Evolutionary conservation across 2,888 invertebrate genomes (phyloP), one percentile per base, ranked within the genome.

Genomic region (Hirtodrosophila duncani): DNA sequence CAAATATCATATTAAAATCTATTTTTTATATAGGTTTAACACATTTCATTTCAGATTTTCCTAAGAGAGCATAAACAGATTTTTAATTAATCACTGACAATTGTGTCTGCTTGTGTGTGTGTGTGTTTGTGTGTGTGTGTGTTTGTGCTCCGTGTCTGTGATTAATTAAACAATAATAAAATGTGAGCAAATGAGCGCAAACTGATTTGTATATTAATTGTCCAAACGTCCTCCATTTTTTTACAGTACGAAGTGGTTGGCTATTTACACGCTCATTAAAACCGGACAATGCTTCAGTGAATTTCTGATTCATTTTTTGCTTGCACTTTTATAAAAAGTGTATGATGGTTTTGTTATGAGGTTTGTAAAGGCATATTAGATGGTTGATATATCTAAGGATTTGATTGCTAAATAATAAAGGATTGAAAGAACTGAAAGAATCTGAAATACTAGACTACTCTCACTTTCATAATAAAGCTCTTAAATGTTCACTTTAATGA

Each of bases 81-180:
- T 79, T 59, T 79, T 75, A 79, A 72, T 72, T 71, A 79, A 72
- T 79, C 63, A 63, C 31, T 39, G 65, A 60, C 63, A 71, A 63
- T 48, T 36, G 26, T 20, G 23, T 37, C 26, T n/a, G 14, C 33
- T 10, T 29, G 38, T 13, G n/a, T n/a, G 13, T 24, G n/a, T n/a
- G n/a, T n/a, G n/a, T n/a, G n/a, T n/a, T n/a, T n/a, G 18, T 20
- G 18, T 18, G 14, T 45, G 26, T 49, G 24, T 21, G 58, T 21
- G 24, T 13, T 43, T 37, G 43, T 30, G 26, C 30, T 57, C n/a
- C n/a, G n/a, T n/a, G n/a, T n/a, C n/a, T n/a, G n/a, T 65, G 79
- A 72, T 79, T 72, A 68, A 72, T 72, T 63, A 62, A 64, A 72
- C 55, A 68, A 64, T 45, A 72, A 72, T 61, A 33, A 51, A 21